Base-by-base conservation (phyloP, 2,888 invertebrate genomes). In the Leptinotarsa peninsularis region DNA sequence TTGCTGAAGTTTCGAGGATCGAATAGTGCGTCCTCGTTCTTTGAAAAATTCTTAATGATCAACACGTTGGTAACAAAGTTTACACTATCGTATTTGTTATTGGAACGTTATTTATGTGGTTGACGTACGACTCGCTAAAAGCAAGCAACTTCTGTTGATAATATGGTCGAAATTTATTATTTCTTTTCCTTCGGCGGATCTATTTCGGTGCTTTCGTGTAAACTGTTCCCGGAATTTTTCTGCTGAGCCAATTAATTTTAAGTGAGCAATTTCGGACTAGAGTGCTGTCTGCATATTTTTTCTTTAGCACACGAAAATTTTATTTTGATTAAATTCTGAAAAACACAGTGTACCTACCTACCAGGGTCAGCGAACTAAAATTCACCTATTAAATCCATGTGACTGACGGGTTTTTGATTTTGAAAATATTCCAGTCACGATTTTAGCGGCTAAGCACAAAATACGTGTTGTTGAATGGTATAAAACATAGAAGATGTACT, bases 371-470 rank as follows among this genome's bases (percentile, higher is more conserved):
- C 63, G 75, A 75, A 66, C 75, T 75, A 66, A 56, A 75, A 66
- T 75, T 75, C 58, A 72, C 69, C 75, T 75, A 75, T 69, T 75
- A 66, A 56, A 69, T 69, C 56, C 75, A 69, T 63, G 56, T 52
- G 7, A 43, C 63, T 75, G 69, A 50, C 72, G 56, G 72, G 63
- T 72, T 75, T 72, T 72, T 70, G 72, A 72, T 75, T 75, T 75
- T 72, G 69, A 66, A 49, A 56, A 72, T 69, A 75, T 75, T 75
- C 72, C 68, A 72, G 75, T 75, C 75, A 75, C 75, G 75, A 75
- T 68, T 72, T 63, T 52, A 49, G 60, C 54, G 67, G 15, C 49
- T 52, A 63, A 49, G 60, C 54, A 54, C 63, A 63, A 43, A 43
- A 33, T 63, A 63, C 63, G 43, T 43, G 63, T 63, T 63, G 33